phyloP scores from a whole-genome alignment of 2,797 vertebrate genomes.

The Echiichthys vipera region DNA sequence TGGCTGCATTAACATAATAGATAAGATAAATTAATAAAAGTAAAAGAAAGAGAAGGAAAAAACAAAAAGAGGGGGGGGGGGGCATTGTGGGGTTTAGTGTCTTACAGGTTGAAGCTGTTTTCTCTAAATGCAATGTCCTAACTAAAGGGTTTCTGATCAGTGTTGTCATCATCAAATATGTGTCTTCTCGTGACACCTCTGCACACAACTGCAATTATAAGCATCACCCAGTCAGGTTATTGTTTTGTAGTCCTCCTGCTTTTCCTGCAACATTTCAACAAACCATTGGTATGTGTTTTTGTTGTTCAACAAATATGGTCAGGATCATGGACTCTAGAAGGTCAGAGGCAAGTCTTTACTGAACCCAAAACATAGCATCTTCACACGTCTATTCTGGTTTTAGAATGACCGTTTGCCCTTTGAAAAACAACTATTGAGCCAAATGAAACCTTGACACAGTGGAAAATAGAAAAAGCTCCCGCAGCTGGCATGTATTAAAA shows the following conservation, averaged over 20 bases:
- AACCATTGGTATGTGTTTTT: background rate
- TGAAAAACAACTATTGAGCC: constrained; percentile 47
- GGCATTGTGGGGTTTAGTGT: too few relatives aligned
- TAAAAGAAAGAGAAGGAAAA: too few relatives aligned
- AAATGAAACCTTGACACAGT: constrained; percentile 49
- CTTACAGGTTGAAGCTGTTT: background rate
- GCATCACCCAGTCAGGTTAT: background rate
- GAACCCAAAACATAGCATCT: constrained; percentile 41
- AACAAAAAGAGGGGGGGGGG: too few relatives aligned
- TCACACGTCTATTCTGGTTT: constrained; percentile 44
- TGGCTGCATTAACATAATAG: too few relatives aligned
- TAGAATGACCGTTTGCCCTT: constrained; percentile 34
- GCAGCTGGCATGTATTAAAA: constrained; percentile 56
- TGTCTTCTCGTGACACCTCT: constrained; percentile 9
- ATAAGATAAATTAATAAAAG: too few relatives aligned
- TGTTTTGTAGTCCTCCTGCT: constrained; percentile 5
- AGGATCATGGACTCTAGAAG: constrained; percentile 15
- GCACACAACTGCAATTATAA: background rate
- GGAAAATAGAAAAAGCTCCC: constrained; percentile 54
- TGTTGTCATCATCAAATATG: background rate
- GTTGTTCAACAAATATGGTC: constrained; percentile 13
- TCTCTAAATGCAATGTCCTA: background rate
- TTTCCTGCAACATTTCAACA: background rate
- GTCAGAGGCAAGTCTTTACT: constrained; percentile 22
- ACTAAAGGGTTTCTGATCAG: constrained; percentile 32